Conservation (phyloP, 2,113 vertebrate species). For the Silurus asotus region DNA sequence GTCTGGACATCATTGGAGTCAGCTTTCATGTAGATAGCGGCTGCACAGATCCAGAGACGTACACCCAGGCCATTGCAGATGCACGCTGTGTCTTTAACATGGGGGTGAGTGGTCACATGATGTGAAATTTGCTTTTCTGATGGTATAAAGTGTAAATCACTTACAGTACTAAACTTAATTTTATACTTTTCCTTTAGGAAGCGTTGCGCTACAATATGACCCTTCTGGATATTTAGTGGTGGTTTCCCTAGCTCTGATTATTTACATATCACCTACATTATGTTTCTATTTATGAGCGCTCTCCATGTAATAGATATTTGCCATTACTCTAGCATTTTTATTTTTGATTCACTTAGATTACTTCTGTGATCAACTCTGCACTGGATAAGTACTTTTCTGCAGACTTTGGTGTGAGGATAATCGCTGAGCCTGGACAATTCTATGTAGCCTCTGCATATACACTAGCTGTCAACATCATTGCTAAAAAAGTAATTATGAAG, state of each 20-base stretch:
- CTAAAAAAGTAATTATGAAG: constrained; percentile 89
- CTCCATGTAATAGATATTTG: too few relatives aligned
- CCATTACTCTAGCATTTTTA: too few relatives aligned
- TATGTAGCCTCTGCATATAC: constrained; percentile 96
- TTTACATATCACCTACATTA: too few relatives aligned
- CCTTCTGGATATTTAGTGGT: constrained; percentile 93
- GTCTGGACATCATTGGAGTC: constrained; percentile 88
- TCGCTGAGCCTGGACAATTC: constrained; percentile 93
- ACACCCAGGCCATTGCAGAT: constrained; percentile 88
- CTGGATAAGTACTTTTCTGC: constrained; percentile 92
- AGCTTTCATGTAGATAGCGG: constrained; percentile 98
- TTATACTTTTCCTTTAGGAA: constrained; percentile 65
- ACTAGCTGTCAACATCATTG: constrained; percentile 93
- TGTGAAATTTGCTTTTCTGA: not conserved
- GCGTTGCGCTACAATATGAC: constrained; percentile 91
- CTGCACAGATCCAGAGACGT: constrained; percentile 89
- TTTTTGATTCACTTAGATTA: constrained; percentile 72
- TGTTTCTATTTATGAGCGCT: too few relatives aligned
- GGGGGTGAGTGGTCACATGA: constrained; percentile 79
- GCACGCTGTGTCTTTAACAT: constrained; percentile 94
- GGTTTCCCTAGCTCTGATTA: constrained; percentile 91
- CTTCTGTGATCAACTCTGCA: constrained; percentile 86
- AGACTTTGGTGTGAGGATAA: constrained; percentile 83
- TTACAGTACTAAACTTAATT: not conserved
- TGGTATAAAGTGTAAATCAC: too few relatives aligned